Base-by-base conservation (phyloP, 2,113 vertebrate genomes). In the Puffinus mauretanicus region DNA sequence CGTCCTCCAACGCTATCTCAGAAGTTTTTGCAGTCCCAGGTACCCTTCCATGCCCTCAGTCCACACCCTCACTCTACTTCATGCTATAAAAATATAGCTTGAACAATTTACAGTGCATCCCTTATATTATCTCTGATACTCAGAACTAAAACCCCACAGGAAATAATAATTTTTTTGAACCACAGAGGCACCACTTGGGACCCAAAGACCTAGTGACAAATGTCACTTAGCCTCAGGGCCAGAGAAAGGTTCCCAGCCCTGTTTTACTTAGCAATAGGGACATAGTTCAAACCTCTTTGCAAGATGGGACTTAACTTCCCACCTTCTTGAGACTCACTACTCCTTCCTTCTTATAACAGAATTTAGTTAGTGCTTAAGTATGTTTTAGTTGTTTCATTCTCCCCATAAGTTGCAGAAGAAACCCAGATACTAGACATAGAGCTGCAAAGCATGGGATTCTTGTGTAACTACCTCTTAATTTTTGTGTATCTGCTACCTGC, bases 31-130 rank as follows among this genome's bases (percentile, higher is more conserved):
- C 29, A 44, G 54, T 61, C 26, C 60, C 32, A 66, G 51, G n/a
- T 51, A 20, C 17, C 4, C 9, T 71, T 71, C 47, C 21, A 38
- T 16, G 18, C 8, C 62, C 11, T 83, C 40, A 42, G 25, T 27
- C 29, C 0, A 0, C 26, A 51, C 8, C 1, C 8, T 89, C 6
- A 4, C 57, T 86, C 3, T 1, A 1, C 24, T 61, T 81, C 18
- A 21, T 21, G 10, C 34, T 24, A 12, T 30, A 46, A 75, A 91
- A 87, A 36, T 70, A 75, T 15, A 9, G 9, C 42, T 27, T 46
- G 25, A 90, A 62, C 6, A 49, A 66, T 87, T 85, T 38, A 46
- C 16, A 44, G 1, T 24, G 17, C 36, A 49, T 66, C 27, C 15
- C 12, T 87, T 82, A 34, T 34, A 29, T 46, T 64, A 52, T 70